phyloP scores from a whole-genome alignment of 2,797 vertebrate species.

The Lacerta agilis region DNA sequence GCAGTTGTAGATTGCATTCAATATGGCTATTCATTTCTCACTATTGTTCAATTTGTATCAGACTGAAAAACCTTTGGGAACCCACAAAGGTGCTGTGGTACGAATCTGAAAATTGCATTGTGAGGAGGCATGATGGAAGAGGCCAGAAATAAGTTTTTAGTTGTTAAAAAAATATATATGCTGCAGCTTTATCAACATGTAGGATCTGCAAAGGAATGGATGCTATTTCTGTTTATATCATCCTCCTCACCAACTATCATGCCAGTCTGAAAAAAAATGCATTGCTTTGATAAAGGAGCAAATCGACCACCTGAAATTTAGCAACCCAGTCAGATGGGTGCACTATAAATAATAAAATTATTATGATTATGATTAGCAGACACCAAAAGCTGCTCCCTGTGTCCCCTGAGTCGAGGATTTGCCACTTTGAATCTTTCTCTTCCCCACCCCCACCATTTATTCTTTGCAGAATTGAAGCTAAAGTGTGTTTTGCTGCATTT shows the following conservation, averaged over 20 bases:
- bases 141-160: neutral
- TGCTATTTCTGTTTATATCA: neutral
- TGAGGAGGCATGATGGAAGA: neutral
- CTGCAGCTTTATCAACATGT: neutral
- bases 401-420: too few species aligned
- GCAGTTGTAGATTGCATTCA: slow-evolving; percentile 13
- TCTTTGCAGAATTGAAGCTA: neutral
- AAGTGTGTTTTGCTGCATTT: neutral
- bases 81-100: neutral
- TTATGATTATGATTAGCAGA: neutral
- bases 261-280: neutral
- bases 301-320: neutral
- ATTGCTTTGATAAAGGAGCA: neutral
- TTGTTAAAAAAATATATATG: neutral
- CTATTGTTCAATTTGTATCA: slow-evolving; percentile 9
- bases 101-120: slow-evolving; percentile 21
- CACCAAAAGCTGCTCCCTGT: neutral
- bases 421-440: neutral
- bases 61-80: neutral
- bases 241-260: neutral
- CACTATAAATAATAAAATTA: too few species aligned
- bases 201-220: neutral
- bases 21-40: slow-evolving; percentile 9
- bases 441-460: neutral
- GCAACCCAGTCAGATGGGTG: too few species aligned